Evolutionary conservation across 2,113 vertebrate species (phyloP), one percentile per base, ranked within the genome.

Genomic region (Zosterops borbonicus): DNA sequence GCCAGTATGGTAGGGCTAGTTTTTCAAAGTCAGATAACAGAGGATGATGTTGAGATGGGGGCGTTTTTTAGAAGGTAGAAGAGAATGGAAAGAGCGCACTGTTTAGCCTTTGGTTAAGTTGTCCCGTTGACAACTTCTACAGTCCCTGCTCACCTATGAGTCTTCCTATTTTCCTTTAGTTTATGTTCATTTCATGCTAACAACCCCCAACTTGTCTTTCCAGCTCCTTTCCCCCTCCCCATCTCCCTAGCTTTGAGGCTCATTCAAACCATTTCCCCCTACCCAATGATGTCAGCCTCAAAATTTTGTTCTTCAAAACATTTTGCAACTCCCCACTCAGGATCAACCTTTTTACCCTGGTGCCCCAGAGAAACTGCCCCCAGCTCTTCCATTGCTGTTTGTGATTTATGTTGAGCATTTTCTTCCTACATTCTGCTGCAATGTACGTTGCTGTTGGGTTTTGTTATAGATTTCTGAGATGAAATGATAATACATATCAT

Each of bases 391-490:
- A 53, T 12, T 31, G 7, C 16, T 9, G 23, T 4, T 1, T 2
- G 13, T 9, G 7, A 27, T 9, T 6, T 4, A 11, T 6, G 11
- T 16, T 62, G 1, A 28, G 15, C 9, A 0, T 4, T 6, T 4
- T 19, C 23, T 52, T 29, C 53, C 64, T 9, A 9, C 1, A 0
- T 67, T 63, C 49, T 81, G 33, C 46, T n/a, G 12, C 47, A 31
- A 63, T 1, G 19, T 9, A 11, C 16, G 17, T 21, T 21, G 25
- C 37, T 64, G n/a, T 12, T 49, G 28, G 3, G 46, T 91, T 78
- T 42, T 5, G 0, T 42, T 47, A 27, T 2, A 17, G 5, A 24
- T 76, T 82, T 78, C 56, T 39, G 44, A 56, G 5, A 3, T 87
- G 47, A 87, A 55, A 74, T 16, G 9, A 6, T n/a, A 65, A 44